Base-by-base conservation (phyloP, 2,113 vertebrate genomes). In the Stictonetta naevosa region DNA sequence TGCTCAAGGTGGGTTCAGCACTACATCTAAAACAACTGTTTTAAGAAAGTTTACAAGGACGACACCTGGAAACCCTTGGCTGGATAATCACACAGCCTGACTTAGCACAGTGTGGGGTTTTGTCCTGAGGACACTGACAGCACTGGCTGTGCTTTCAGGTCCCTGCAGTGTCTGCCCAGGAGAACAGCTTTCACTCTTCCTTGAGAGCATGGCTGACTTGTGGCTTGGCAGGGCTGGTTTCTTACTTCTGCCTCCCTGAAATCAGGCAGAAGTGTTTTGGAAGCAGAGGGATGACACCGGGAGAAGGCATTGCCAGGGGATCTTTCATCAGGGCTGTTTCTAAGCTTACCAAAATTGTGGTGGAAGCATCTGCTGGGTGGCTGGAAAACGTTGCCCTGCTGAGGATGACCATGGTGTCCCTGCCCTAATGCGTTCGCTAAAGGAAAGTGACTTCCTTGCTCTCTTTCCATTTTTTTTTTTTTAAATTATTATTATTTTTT, bases 61-160 rank as follows among this genome's bases (percentile, higher is more conserved):
- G 50, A 52, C 25, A 3, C 25, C 4, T 7, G 13, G 29, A 19
- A 40, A 26, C 16, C 29, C 38, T 52, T 25, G n/a, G 44, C 3
- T 19, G 12, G 6, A 4, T 16, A 16, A 62, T 10, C 14, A 5
- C 36, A 2, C 14, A 44, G 38, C 16, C 26, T 25, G 14, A 5
- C 18, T 4, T 5, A 0, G 33, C 1, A 23, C 9, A 11, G 17
- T 4, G 6, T 31, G 42, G 25, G 34, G 19, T 4, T 31, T 71
- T 18, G n/a, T 36, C 23, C 38, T 3, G 4, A 33, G 26, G 34
- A 19, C 13, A 2, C 58, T 31, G 55, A 3, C 34, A 22, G 55
- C 34, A 2, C 10, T 4, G 4, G 1, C 12, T 11, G 15, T 15
- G 48, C 38, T 8, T 4, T 8, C 58, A 1, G 31, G 2, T 34